Evolutionary conservation across 2,888 invertebrate species (phyloP).

Genomic region (Galeopsomyia nigrocyanea): DNA sequence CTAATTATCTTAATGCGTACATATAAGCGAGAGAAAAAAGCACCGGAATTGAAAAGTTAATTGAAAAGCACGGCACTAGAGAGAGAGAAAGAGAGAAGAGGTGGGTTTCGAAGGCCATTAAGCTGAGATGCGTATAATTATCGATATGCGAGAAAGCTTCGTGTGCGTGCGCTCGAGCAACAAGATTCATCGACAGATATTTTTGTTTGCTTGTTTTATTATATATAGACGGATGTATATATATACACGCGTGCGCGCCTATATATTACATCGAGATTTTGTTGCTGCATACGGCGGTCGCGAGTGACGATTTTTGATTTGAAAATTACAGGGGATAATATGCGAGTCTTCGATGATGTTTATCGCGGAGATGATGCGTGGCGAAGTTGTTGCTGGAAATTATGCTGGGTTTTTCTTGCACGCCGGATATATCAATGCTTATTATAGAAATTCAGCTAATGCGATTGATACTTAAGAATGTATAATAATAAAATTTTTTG

Average conservation of each 20-base stretch:
- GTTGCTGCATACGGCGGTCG: too few relatives aligned
- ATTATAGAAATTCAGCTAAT: too few relatives aligned
- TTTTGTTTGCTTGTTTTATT: constrained; percentile 6
- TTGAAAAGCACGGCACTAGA: constrained; percentile 32
- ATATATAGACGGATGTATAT: background rate
- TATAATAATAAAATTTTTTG: too few relatives aligned
- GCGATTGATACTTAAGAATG: too few relatives aligned
- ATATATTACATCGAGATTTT: too few relatives aligned
- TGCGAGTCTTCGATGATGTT: background rate
- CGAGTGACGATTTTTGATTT: background rate
- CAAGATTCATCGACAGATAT: background rate
- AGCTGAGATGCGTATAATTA: constrained; percentile 26
- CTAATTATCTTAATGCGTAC: constrained; percentile 40
- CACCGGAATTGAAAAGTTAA: constrained; percentile 43
- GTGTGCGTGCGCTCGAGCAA: background rate
- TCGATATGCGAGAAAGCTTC: constrained; percentile 2
- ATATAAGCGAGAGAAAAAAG: constrained; percentile 2
- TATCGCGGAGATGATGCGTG: background rate
- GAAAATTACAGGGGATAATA: background rate
- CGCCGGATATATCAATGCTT: background rate
- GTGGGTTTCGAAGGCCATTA: constrained; percentile 15
- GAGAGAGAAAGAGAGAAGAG: background rate
- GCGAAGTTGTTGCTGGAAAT: background rate
- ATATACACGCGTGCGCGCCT: background rate
- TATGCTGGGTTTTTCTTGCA: background rate